phyloP scores from a whole-genome alignment of 2,888 invertebrate species.

The Campoplex nolae region DNA sequence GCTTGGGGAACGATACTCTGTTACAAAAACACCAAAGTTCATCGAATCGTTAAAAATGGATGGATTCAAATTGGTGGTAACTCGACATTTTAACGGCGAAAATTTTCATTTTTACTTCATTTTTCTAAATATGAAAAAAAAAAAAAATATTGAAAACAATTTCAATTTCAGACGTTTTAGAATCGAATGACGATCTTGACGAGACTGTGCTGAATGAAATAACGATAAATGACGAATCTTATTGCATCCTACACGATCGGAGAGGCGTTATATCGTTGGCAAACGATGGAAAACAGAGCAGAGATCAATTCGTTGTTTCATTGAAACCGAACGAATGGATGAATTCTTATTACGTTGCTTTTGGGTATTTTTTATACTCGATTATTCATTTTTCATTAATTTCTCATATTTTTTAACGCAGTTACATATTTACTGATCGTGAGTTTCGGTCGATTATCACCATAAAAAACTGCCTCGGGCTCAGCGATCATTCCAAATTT shows the following conservation, averaged over 20 bases:
- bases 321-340: constrained; percentile 90
- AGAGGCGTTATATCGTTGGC: constrained; percentile 91
- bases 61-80: constrained; percentile 90
- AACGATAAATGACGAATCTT: constrained; percentile 88
- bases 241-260: constrained; percentile 87
- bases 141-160: background rate
- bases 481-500: too few relatives aligned
- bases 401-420: too few relatives aligned
- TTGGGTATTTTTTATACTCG: constrained; percentile 85
- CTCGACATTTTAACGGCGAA: background rate
- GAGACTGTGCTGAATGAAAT: constrained; percentile 84
- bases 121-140: background rate
- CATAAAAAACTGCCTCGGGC: too few relatives aligned
- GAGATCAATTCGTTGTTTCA: constrained; percentile 89
- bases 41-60: constrained; percentile 88
- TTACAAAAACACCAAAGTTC: constrained; percentile 76
- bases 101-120: background rate
- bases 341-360: constrained; percentile 90
- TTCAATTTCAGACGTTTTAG: constrained; percentile 49
- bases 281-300: constrained; percentile 88
- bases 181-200: constrained; percentile 34
- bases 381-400: constrained; percentile 23
- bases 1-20: constrained; percentile 71
- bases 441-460: too few relatives aligned
- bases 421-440: too few relatives aligned